phyloP scores from a whole-genome alignment of 2,888 invertebrate species.

The Cacoxenus indagator region DNA sequence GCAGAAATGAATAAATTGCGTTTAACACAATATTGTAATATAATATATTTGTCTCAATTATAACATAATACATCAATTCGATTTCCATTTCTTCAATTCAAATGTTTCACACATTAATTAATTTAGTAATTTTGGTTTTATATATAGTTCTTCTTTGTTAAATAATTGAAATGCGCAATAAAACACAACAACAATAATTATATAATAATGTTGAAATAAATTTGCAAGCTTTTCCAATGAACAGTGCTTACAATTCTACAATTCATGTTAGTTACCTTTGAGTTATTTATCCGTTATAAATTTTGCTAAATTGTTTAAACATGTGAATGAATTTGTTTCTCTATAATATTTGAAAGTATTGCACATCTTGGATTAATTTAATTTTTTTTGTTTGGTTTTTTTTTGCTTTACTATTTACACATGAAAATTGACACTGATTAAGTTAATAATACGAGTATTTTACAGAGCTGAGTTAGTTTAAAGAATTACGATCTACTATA shows the following conservation, averaged over 20 bases:
- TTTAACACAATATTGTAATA: conserved; percentile 64
- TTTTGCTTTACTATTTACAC: conserved; percentile 25
- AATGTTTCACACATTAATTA: conserved; percentile 43
- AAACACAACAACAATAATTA: conserved; percentile 49
- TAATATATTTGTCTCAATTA: conserved; percentile 42
- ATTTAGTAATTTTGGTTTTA: conserved; percentile 36
- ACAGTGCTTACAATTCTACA: not conserved
- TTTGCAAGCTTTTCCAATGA: conserved; percentile 12
- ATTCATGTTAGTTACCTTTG: conserved; percentile 28
- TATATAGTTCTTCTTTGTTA: conserved; percentile 26
- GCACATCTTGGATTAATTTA: conserved; percentile 48
- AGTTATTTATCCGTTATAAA: conserved; percentile 29
- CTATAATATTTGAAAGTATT: conserved; percentile 32
- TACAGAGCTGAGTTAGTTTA: not conserved
- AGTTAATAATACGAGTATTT: not conserved
- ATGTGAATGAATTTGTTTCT: conserved; percentile 26
- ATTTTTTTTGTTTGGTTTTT: conserved; percentile 30
- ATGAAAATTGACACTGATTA: conserved; percentile 12
- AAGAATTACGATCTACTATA: not conserved
- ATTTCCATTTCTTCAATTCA: not conserved
- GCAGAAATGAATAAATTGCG: conserved; percentile 10
- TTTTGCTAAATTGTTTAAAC: conserved; percentile 28
- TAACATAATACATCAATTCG: conserved; percentile 42
- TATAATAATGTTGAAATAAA: conserved; percentile 25
- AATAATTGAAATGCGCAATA: conserved; percentile 42